phyloP scores from a whole-genome alignment of 2,888 invertebrate species.

The Neocrepidodera transversa region DNA sequence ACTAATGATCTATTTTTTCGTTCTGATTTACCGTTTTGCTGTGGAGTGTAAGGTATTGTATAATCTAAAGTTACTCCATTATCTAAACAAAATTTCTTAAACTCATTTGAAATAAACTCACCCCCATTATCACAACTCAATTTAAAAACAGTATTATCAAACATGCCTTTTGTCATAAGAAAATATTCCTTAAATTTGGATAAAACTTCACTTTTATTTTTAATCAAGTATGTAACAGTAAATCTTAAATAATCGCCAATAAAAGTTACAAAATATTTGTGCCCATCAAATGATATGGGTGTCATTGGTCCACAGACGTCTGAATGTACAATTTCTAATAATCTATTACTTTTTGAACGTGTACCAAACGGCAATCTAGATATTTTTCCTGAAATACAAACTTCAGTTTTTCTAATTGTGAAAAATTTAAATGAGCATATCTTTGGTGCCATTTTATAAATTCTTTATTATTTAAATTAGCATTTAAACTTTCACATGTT shows the following conservation, averaged over 20 bases:
- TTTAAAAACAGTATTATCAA: slow-evolving; percentile 1
- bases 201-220: slow-evolving; percentile 21
- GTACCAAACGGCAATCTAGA: background rate
- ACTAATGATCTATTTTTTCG: background rate
- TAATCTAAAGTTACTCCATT: slow-evolving; percentile 14
- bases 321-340: slow-evolving; percentile 13
- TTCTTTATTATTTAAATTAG: slow-evolving; percentile 14
- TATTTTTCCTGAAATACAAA: slow-evolving; percentile 9
- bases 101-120: too few relatives aligned
- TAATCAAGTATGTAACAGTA: slow-evolving; percentile 14
- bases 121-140: slow-evolving; percentile 9
- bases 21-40: slow-evolving; percentile 15
- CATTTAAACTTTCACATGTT: slow-evolving; percentile 27
- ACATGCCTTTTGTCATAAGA: background rate
- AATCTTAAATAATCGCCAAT: slow-evolving; percentile 19
- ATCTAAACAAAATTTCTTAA: background rate
- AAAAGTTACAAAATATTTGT: too few relatives aligned
- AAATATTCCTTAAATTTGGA: slow-evolving; percentile 15
- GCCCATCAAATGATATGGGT: background rate
- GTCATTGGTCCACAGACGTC: slow-evolving; percentile 9
- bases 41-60: background rate
- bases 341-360: slow-evolving; percentile 9
- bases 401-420: slow-evolving; percentile 6
- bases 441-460: slow-evolving; percentile 16
- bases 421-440: slow-evolving; percentile 8